These are phyloP conservation scores for Drosophila truncata DNA, from an alignment of 1,140 invertebrate species.

Conservation along the genomic window DNA sequence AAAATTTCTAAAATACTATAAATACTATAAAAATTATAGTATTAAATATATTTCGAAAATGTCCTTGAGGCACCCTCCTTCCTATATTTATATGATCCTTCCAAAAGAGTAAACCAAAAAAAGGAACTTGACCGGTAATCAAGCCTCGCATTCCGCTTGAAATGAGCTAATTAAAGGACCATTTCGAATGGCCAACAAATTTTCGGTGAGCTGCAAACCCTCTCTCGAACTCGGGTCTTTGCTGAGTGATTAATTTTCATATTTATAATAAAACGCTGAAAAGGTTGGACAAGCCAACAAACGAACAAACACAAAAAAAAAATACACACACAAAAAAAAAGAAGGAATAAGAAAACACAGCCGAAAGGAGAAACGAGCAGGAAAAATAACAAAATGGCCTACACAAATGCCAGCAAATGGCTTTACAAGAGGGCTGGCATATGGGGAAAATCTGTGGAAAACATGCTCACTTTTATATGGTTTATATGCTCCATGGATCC, in stretches of 20 bases:
- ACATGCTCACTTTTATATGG: slow-evolving; percentile 66
- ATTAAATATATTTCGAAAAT: neutral
- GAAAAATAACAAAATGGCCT: slow-evolving; percentile 52
- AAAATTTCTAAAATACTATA: no score
- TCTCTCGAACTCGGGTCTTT: neutral
- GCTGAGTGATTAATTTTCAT: slow-evolving; percentile 80
- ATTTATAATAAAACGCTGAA: slow-evolving; percentile 70
- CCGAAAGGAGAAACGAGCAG: slow-evolving; percentile 17
- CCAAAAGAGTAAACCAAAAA: slow-evolving; percentile 3
- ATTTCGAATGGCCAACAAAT: slow-evolving; percentile 73
- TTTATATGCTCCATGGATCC: slow-evolving; percentile 69
- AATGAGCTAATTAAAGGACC: slow-evolving; percentile 74
- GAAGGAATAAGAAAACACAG: slow-evolving; percentile 5
- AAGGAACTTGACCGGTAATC: slow-evolving; percentile 36
- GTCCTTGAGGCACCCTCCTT: neutral
- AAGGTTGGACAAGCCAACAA: slow-evolving; percentile 42
- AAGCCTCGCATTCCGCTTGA: slow-evolving; percentile 45
- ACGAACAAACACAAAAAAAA: slow-evolving; percentile 9
- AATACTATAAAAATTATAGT: neutral
- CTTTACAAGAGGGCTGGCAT: slow-evolving; percentile 36
- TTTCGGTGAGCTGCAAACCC: slow-evolving; percentile 32
- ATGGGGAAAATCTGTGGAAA: slow-evolving; percentile 61
- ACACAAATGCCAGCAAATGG: slow-evolving; percentile 60
- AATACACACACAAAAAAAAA: neutral
- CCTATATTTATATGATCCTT: slow-evolving; percentile 12